Percentiles rank a stretch among this genome's conserved stretches.
Conservation (phyloP, 2,113 vertebrate genomes). For the Myotis lucifugus region DNA sequence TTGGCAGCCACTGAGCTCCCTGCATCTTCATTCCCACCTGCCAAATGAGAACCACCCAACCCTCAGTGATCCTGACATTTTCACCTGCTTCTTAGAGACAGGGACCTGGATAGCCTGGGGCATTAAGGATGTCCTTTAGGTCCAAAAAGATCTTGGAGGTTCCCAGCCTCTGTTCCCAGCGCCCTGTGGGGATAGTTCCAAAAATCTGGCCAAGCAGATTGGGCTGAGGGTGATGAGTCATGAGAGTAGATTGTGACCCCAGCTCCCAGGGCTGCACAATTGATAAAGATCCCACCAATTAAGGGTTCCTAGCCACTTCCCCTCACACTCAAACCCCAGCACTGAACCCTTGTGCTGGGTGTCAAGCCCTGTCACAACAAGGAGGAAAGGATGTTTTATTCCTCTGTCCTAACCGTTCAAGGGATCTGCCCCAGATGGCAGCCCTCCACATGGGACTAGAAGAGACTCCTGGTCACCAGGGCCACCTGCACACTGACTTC, state of each 20-base stretch:
- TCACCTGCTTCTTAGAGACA: neutral
- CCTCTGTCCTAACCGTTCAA: neutral
- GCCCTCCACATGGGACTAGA: neutral
- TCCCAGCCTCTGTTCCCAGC: neutral
- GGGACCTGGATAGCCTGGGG: neutral
- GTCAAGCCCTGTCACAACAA: neutral
- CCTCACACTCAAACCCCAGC: neutral
- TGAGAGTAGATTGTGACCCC: neutral
- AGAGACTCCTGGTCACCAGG: neutral
- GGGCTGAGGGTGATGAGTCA: neutral
- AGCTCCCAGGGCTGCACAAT: neutral
- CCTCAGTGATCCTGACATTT: neutral
- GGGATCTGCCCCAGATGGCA: neutral
- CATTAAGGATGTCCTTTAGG: neutral
- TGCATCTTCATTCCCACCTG: neutral
- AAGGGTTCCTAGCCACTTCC: neutral
- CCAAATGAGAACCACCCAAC: neutral
- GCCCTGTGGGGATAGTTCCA: neutral
- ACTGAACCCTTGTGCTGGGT: neutral
- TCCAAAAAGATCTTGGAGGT: neutral
- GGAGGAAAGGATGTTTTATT: neutral
- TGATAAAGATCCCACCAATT: neutral
- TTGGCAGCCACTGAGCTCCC: neutral
- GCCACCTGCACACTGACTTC: neutral
- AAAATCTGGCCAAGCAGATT: neutral